A percentile compares a stretch with the other conserved stretches of the same genome.
Conservation (phyloP, 1,140 invertebrate genomes). For the Micrasema minimum region DNA sequence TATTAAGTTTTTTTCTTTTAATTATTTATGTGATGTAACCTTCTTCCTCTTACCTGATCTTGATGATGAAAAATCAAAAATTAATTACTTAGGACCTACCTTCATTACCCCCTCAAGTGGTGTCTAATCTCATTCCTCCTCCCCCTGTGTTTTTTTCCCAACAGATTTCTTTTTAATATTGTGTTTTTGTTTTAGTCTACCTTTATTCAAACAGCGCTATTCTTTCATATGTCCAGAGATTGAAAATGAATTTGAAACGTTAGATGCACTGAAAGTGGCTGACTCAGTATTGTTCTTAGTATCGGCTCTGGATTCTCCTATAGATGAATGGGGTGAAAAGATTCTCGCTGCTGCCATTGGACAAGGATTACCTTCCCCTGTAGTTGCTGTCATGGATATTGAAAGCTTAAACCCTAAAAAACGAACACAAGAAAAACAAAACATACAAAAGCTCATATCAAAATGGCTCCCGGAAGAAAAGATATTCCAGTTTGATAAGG, state of each 20-base stretch:
- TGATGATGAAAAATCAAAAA: too few relatives aligned
- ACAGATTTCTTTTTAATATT: too few relatives aligned
- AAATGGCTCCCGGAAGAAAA: conserved; percentile 88
- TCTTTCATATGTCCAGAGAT: conserved; percentile 78
- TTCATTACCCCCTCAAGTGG: too few relatives aligned
- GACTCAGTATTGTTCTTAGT: conserved; percentile 84
- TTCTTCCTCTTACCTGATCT: too few relatives aligned
- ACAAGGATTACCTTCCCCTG: conserved; percentile 85
- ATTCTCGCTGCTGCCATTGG: conserved; percentile 78
- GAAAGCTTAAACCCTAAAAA: conserved; percentile 79
- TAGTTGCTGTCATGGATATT: conserved; percentile 81
- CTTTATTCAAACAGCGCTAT: conserved; percentile 87
- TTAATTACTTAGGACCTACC: too few relatives aligned
- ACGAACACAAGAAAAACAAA: conserved; percentile 78
- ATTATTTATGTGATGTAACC: too few relatives aligned
- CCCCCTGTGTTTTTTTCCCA: too few relatives aligned
- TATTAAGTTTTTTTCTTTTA: too few relatives aligned
- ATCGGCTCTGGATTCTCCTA: conserved; percentile 71
- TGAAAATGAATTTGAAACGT: conserved; percentile 76
- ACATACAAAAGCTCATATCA: conserved; percentile 78
- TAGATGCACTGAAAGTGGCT: conserved; percentile 88
- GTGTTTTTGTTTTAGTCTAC: conserved; percentile 69
- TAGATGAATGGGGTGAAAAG: conserved; percentile 82
- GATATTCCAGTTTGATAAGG: conserved; percentile 79
- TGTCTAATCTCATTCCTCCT: too few relatives aligned